phyloP scores from a whole-genome alignment of 2,888 invertebrate species.

The Poecilus cupreus region DNA sequence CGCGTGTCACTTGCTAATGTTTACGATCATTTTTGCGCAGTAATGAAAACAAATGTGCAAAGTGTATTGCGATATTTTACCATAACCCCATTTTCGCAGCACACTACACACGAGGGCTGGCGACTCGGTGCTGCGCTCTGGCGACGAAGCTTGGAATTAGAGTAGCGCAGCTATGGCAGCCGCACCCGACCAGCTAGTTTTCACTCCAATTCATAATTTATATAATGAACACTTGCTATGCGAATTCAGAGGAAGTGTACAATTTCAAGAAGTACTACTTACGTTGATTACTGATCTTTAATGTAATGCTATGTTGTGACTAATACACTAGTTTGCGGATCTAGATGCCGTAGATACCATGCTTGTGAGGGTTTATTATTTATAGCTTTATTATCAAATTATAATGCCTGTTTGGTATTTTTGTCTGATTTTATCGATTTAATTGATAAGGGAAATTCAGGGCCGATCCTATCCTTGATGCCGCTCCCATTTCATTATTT shows the following conservation, averaged over 20 bases:
- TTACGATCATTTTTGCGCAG: constrained; percentile 59
- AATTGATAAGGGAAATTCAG: too few species aligned
- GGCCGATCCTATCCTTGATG: too few species aligned
- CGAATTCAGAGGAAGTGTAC: constrained; percentile 1
- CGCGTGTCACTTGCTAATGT: constrained; percentile 59
- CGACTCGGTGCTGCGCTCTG: constrained; percentile 17
- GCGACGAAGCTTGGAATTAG: background rate
- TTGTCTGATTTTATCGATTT: background rate
- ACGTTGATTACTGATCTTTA: constrained; percentile 37
- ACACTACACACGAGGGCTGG: constrained; percentile 36
- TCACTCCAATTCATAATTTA: constrained; percentile 50
- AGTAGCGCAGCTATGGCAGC: background rate
- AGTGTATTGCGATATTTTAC: constrained; percentile 63
- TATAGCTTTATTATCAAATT: background rate
- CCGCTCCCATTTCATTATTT: too few species aligned
- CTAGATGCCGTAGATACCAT: background rate
- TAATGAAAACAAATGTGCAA: constrained; percentile 62
- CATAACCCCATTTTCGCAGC: constrained; percentile 59
- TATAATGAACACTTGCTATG: constrained; percentile 45
- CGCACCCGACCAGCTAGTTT: constrained; percentile 28
- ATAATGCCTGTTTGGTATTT: background rate
- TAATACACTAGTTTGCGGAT: background rate
- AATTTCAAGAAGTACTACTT: constrained; percentile 36
- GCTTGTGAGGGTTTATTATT: background rate
- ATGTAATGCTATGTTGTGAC: background rate